Conservation (phyloP, 2,797 vertebrate species). For the Ficedula albicollis region DNA sequence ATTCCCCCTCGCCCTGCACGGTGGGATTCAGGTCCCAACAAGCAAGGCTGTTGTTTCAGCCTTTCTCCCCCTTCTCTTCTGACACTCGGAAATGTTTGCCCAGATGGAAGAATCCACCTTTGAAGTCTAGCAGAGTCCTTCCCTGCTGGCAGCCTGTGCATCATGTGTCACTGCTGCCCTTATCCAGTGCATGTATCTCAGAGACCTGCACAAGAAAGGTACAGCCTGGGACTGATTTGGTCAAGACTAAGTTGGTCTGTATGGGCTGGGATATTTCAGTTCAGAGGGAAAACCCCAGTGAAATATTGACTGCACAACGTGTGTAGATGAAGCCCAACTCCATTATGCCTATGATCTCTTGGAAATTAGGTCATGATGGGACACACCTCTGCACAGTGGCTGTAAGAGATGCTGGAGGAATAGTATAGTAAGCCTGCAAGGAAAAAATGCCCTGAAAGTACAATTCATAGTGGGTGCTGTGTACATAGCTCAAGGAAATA, state of each 20-base stretch:
- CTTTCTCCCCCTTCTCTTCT: not conserved
- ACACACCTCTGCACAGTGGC: not conserved
- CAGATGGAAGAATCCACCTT: not conserved
- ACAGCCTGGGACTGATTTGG: not conserved
- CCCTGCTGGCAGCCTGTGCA: not conserved
- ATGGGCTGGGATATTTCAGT: not conserved
- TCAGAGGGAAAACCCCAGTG: not conserved
- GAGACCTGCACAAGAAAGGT: not conserved
- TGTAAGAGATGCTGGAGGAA: not conserved
- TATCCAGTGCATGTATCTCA: rapidly evolving
- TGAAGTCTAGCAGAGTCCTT: not conserved
- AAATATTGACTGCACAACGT: not conserved
- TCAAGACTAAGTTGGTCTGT: not conserved
- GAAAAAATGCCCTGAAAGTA: not conserved
- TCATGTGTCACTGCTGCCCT: not conserved
- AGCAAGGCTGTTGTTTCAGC: not conserved
- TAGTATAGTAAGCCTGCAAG: not conserved
- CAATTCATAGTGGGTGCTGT: not conserved
- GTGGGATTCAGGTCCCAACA: not conserved
- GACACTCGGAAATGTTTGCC: not conserved
- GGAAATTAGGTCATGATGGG: not conserved
- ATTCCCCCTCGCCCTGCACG: not conserved
- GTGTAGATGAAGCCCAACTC: not conserved
- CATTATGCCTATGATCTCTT: not conserved
- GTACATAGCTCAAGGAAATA: not conserved